Percentiles rank a stretch among this genome's conserved stretches.
phyloP scores from a whole-genome alignment of 2,888 invertebrate genomes.

The Thereva unica region DNA sequence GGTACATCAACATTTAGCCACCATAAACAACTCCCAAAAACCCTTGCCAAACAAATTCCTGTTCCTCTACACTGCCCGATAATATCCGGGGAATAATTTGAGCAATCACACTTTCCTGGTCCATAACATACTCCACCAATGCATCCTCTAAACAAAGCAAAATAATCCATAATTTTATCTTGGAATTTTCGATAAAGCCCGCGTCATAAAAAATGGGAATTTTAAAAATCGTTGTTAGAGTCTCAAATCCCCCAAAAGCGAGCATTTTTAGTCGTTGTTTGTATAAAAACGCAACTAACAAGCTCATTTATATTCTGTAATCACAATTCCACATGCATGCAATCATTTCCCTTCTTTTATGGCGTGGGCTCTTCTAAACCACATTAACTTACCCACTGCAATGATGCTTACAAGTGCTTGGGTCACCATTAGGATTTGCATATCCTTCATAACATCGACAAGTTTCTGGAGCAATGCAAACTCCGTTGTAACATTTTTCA shows the following conservation, averaged over 20 bases:
- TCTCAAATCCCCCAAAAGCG: too few species aligned
- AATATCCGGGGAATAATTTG: slow-evolving; percentile 5
- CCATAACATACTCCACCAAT: slow-evolving; percentile 19
- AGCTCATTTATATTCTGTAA: too few species aligned
- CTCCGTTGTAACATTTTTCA: slow-evolving; percentile 29
- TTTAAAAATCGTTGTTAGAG: too few species aligned
- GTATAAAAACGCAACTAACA: too few species aligned
- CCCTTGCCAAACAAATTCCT: slow-evolving; percentile 9
- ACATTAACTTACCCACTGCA: slow-evolving; percentile 23
- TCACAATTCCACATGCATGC: too few species aligned
- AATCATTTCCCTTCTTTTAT: too few species aligned
- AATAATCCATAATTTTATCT: not conserved
- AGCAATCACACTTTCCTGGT: slow-evolving; percentile 23
- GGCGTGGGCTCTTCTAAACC: not conserved
- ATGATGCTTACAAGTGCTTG: not conserved
- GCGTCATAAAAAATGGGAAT: too few species aligned
- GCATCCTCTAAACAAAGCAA: slow-evolving; percentile 20
- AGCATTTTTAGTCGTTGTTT: too few species aligned
- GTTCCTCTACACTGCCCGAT: slow-evolving; percentile 9
- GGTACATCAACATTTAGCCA: not conserved
- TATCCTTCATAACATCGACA: slow-evolving; percentile 57
- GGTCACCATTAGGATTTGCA: slow-evolving; percentile 30
- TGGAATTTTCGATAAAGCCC: not conserved
- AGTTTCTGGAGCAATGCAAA: slow-evolving; percentile 22
- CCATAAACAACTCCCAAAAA: slow-evolving; percentile 12